phyloP scores from a whole-genome alignment of 2,113 vertebrate species.

The Galeopterus variegatus region DNA sequence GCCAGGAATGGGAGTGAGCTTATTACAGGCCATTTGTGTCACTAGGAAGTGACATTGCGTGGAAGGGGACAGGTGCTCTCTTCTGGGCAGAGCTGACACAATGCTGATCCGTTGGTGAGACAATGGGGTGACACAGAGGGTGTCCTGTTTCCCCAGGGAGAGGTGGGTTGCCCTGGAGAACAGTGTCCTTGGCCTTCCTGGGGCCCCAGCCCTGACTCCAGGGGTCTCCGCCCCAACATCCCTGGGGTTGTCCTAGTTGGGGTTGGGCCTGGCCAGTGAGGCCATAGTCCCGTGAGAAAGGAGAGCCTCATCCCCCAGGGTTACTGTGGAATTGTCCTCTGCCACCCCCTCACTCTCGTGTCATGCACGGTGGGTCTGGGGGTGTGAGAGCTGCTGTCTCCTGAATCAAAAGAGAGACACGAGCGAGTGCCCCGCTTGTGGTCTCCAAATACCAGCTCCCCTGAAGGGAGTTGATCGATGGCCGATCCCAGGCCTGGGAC shows the following conservation, averaged over 20 bases:
- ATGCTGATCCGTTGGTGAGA: neutral
- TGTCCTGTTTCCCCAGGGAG: accelerated
- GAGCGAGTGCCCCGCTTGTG: neutral
- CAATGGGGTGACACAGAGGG: accelerated
- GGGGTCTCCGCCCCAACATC: neutral
- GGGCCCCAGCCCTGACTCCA: neutral
- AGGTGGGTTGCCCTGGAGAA: neutral
- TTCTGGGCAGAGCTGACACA: neutral
- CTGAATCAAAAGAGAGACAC: neutral
- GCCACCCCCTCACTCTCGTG: no score
- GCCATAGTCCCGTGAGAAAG: neutral
- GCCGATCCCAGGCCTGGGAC: accelerated
- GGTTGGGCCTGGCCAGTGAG: no score
- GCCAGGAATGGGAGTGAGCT: accelerated
- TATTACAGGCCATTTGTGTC: neutral
- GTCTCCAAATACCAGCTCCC: neutral
- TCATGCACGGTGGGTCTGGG: neutral
- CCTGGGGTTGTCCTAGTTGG: neutral
- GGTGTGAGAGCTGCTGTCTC: neutral
- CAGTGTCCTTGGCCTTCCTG: accelerated
- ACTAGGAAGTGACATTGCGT: accelerated
- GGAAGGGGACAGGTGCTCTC: accelerated
- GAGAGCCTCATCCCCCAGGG: neutral
- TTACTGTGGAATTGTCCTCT: no score
- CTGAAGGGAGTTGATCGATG: accelerated